Evolutionary conservation across 2,797 vertebrate genomes (phyloP).

Genomic region (Vultur gryphus): DNA sequence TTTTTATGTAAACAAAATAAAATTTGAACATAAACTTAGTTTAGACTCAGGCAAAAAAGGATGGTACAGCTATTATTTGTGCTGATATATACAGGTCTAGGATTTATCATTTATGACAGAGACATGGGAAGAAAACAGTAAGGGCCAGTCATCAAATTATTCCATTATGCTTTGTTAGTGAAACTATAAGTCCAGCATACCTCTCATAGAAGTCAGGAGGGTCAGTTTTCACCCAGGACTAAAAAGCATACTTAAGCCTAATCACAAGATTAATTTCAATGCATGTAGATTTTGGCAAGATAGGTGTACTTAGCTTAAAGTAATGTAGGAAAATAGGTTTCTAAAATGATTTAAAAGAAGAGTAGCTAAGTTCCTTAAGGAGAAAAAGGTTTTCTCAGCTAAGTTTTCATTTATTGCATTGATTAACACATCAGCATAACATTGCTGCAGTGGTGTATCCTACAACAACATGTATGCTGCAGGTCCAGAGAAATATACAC

Average conservation of each 20-base stretch:
- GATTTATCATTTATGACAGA: background rate
- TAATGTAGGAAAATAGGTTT: background rate
- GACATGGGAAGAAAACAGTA: background rate
- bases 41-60: background rate
- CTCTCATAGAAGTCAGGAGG: background rate
- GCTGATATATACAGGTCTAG: background rate
- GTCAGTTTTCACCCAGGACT: background rate
- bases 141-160: background rate
- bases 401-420: background rate
- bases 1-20: background rate
- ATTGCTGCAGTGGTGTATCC: background rate
- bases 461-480: background rate
- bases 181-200: background rate
- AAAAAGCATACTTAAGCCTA: background rate
- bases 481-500: background rate
- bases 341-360: background rate
- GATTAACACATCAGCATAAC: background rate
- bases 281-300: background rate
- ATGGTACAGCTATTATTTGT: background rate
- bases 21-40: background rate
- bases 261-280: background rate
- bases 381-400: background rate
- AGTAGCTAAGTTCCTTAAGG: background rate
- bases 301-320: background rate
- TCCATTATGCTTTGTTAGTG: background rate